Percentiles rank a stretch among this genome's conserved stretches.
Conservation (phyloP, 2,113 vertebrate genomes). For the Ardeotis arabs region DNA sequence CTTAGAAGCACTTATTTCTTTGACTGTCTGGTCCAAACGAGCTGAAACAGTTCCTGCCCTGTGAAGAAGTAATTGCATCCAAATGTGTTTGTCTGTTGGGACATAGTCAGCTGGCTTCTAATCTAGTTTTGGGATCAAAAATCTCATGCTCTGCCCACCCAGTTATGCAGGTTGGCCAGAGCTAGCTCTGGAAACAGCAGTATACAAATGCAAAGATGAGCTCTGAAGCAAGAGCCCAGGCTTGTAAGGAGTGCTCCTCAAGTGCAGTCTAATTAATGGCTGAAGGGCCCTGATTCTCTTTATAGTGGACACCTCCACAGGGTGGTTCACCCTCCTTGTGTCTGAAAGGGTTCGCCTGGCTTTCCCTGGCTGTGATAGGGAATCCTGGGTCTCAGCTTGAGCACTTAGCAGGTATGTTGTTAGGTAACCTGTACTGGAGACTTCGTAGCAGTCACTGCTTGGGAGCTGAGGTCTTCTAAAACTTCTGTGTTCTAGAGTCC, state of each 20-base stretch:
- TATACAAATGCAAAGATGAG: background rate
- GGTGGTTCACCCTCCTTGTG: background rate
- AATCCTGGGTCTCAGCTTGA: background rate
- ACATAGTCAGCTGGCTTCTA: background rate
- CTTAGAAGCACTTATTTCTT: background rate
- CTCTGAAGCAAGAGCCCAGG: background rate
- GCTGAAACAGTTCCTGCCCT: background rate
- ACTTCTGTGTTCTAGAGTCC: accelerated
- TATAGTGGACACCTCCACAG: background rate
- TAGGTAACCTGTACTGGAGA: background rate
- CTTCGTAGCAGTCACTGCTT: accelerated
- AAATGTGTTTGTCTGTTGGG: background rate
- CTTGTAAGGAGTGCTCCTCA: background rate
- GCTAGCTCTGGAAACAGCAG: background rate
- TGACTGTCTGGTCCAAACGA: background rate
- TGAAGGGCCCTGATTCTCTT: background rate
- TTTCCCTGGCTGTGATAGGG: background rate
- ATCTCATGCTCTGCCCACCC: background rate
- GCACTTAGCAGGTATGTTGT: background rate
- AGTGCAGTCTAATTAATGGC: background rate
- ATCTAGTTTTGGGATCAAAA: background rate
- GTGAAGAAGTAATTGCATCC: background rate
- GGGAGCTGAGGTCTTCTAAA: background rate
- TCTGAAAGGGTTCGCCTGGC: background rate
- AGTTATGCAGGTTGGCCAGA: background rate